Conservation (phyloP, 37 sponge, comb jelly and placozoan genomes). For the Aphrocallistes beatrix region DNA sequence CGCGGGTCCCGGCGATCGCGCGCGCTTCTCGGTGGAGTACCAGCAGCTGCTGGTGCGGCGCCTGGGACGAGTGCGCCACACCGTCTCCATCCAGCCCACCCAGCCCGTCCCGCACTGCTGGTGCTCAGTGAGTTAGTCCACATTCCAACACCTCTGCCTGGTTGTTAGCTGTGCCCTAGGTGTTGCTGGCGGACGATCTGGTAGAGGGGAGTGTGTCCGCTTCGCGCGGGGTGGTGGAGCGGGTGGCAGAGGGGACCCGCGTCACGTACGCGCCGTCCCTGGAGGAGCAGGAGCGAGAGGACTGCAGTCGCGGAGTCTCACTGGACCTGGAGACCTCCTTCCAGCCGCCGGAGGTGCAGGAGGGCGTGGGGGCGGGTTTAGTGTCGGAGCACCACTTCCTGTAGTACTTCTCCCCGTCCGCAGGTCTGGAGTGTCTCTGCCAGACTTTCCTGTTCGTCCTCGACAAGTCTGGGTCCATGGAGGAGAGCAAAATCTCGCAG, state of each 20-base stretch:
- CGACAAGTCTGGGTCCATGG: not conserved
- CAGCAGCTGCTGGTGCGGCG: not conserved
- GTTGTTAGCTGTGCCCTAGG: no score
- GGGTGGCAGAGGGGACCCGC: not conserved
- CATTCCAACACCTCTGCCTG: no score
- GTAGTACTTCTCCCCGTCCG: not conserved
- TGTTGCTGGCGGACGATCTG: not conserved
- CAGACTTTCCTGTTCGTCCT: not conserved
- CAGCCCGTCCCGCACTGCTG: not conserved
- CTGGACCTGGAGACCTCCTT: constrained; percentile 1
- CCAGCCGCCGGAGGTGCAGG: not conserved
- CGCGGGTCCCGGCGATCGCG: not conserved
- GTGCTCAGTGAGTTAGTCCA: not conserved
- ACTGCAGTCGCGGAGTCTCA: not conserved
- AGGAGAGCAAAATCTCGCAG: not conserved
- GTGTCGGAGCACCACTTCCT: not conserved
- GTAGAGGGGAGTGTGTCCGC: not conserved
- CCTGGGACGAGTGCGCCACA: not conserved
- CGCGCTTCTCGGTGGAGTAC: not conserved
- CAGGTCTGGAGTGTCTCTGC: not conserved
- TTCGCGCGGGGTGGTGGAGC: not conserved
- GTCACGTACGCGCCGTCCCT: not conserved
- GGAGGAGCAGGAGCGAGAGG: not conserved
- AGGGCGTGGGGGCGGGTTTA: not conserved
- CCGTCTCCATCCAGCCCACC: not conserved